Conservation (phyloP, 2,113 vertebrate genomes). For the Hippopotamus amphibius region DNA sequence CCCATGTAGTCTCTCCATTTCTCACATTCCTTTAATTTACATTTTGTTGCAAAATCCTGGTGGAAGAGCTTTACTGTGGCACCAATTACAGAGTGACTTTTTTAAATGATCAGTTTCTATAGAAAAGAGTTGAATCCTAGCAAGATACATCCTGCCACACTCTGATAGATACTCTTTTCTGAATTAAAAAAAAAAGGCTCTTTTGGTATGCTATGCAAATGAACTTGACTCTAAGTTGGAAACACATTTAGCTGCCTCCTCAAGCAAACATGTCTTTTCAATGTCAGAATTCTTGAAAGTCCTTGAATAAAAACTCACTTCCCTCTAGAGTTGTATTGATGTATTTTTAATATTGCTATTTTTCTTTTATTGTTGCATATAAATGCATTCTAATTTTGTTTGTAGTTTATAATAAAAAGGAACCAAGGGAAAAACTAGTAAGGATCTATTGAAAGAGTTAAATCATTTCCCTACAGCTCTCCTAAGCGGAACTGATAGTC, state of each 20-base stretch:
- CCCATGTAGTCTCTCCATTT: neutral
- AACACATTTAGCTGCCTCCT: slow-evolving; percentile 68
- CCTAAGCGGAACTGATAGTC: slow-evolving; percentile 89
- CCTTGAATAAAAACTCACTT: slow-evolving; percentile 65
- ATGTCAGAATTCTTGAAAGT: slow-evolving; percentile 47
- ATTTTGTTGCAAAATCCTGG: slow-evolving; percentile 38
- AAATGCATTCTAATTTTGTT: slow-evolving; percentile 62
- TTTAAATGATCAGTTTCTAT: slow-evolving; percentile 49
- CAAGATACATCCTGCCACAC: slow-evolving; percentile 3
- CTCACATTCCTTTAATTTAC: slow-evolving; percentile 63
- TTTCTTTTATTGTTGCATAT: slow-evolving; percentile 68
- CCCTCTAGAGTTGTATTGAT: slow-evolving; percentile 62
- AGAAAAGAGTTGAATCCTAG: slow-evolving; percentile 24
- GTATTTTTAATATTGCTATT: slow-evolving; percentile 79
- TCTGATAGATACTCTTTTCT: slow-evolving; percentile 41
- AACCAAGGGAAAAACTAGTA: slow-evolving; percentile 46
- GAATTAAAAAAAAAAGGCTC: neutral
- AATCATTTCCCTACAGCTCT: slow-evolving; percentile 83
- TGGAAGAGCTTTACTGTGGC: slow-evolving; percentile 37
- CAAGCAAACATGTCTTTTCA: slow-evolving; percentile 60
- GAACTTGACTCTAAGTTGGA: slow-evolving; percentile 66
- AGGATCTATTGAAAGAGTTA: slow-evolving; percentile 85
- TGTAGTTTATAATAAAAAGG: slow-evolving; percentile 70
- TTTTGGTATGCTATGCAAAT: slow-evolving; percentile 78
- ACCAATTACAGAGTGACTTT: slow-evolving; percentile 9